These are phyloP conservation scores for Galleria mellonella DNA, from an alignment of 1,140 invertebrate species.

Conservation along the genomic window DNA sequence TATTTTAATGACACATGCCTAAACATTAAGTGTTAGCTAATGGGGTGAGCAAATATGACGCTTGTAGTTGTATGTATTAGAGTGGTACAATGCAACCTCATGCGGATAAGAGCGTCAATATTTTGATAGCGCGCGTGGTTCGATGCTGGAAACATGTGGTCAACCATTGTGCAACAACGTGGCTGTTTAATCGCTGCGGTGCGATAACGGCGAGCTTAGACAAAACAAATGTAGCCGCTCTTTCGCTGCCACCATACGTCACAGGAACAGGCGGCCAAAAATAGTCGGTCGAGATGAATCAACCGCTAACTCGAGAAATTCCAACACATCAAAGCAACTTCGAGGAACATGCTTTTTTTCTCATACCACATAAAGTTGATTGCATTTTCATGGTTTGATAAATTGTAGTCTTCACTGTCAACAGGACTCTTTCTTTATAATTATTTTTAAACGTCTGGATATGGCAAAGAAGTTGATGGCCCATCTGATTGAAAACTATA, in stretches of 20 bases:
- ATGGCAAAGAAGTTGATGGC: no score
- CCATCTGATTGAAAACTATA: no score
- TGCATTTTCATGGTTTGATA: neutral
- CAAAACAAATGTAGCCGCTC: constrained; percentile 44
- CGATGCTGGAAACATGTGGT: constrained; percentile 59
- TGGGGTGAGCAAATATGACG: constrained; percentile 57
- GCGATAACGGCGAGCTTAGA: constrained; percentile 28
- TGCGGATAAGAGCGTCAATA: constrained; percentile 67
- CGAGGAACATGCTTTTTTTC: constrained; percentile 36
- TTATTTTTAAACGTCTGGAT: no score
- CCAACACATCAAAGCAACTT: constrained; percentile 56
- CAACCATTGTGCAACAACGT: constrained; percentile 60
- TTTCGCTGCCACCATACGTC: constrained; percentile 32
- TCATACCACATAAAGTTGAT: constrained; percentile 4
- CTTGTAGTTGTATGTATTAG: constrained; percentile 54
- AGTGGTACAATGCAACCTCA: constrained; percentile 45
- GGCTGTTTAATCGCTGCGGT: constrained; percentile 46
- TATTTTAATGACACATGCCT: constrained; percentile 53
- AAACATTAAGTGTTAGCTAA: constrained; percentile 56
- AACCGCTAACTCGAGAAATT: constrained; percentile 52
- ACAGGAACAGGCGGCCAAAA: constrained; percentile 33
- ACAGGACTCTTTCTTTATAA: no score
- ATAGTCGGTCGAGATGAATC: constrained; percentile 52
- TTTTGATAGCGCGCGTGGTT: constrained; percentile 66
- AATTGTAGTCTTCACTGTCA: no score